Conservation (phyloP, 2,797 vertebrate genomes). For the Crax fasciolata region DNA sequence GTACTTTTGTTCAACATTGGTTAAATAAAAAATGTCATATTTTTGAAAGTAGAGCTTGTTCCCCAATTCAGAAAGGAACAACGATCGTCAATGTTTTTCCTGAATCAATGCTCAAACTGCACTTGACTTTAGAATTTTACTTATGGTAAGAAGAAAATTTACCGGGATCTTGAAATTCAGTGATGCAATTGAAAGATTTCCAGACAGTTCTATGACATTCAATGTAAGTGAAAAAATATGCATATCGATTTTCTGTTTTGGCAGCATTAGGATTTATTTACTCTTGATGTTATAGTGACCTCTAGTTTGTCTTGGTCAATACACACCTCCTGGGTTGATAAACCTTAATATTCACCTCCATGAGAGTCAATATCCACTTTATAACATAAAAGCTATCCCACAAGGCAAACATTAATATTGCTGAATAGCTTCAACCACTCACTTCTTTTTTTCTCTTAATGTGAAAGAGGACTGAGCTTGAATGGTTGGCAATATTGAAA, state of each 20-base stretch:
- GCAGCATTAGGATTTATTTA: conserved; percentile 76
- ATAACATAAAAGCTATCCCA: conserved; percentile 53
- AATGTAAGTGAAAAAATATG: conserved; percentile 64
- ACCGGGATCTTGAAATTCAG: conserved; percentile 9
- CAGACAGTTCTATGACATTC: conserved; percentile 54
- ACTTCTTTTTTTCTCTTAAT: conserved; percentile 38
- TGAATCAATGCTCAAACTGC: not conserved
- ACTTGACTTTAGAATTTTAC: not conserved
- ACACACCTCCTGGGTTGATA: conserved; percentile 65
- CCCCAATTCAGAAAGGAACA: not conserved
- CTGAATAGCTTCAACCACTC: not conserved
- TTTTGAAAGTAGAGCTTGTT: not conserved
- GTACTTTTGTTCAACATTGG: not conserved
- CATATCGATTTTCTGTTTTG: conserved; percentile 68
- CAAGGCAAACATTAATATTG: conserved; percentile 63
- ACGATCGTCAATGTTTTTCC: not conserved
- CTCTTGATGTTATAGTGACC: conserved; percentile 68
- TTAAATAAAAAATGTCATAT: not conserved
- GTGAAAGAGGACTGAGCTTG: not conserved
- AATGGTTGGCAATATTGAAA: conserved; percentile 10
- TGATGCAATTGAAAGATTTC: not conserved
- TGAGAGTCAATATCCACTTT: conserved; percentile 69
- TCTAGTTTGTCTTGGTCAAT: conserved; percentile 71
- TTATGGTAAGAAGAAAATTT: not conserved
- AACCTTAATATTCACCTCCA: conserved; percentile 72